Percentiles rank a stretch among this genome's conserved stretches.
Conservation (phyloP, 2,113 vertebrate species). For the Bambusicola thoracicus region DNA sequence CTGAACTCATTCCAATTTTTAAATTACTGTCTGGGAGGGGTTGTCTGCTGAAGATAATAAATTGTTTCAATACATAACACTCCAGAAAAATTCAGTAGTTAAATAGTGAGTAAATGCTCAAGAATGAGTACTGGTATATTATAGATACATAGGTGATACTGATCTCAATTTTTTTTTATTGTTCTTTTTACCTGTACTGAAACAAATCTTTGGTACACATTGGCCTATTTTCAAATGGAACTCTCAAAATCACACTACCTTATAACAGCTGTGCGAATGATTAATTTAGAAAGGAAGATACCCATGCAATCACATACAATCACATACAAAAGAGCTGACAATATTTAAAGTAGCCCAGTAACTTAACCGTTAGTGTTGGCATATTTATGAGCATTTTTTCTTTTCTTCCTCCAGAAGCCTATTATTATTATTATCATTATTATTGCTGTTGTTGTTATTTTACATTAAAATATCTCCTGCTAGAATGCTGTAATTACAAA, state of each 20-base stretch:
- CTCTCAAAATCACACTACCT: not conserved
- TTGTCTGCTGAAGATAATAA: not conserved
- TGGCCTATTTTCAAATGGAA: not conserved
- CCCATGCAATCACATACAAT: not conserved
- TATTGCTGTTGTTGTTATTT: not conserved
- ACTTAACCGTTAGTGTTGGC: not conserved
- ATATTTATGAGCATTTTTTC: not conserved
- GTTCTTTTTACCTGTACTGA: not conserved
- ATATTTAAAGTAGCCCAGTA: not conserved
- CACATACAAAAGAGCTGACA: not conserved
- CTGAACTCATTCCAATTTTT: not conserved
- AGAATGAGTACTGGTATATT: not conserved
- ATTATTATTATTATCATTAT: not conserved
- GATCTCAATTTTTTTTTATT: not conserved
- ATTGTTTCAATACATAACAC: not conserved
- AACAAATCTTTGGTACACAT: not conserved
- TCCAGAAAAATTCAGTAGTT: not conserved
- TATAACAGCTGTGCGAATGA: not conserved
- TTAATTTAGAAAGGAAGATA: not conserved
- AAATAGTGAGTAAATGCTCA: not conserved
- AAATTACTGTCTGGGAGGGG: not conserved
- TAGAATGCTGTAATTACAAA: conserved; percentile 33
- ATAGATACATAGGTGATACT: not conserved
- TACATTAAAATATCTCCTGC: conserved; percentile 34
- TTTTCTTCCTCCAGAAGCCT: not conserved